phyloP scores from a whole-genome alignment of 2,113 vertebrate species.

The Dunckerocampus dactyliophorus region DNA sequence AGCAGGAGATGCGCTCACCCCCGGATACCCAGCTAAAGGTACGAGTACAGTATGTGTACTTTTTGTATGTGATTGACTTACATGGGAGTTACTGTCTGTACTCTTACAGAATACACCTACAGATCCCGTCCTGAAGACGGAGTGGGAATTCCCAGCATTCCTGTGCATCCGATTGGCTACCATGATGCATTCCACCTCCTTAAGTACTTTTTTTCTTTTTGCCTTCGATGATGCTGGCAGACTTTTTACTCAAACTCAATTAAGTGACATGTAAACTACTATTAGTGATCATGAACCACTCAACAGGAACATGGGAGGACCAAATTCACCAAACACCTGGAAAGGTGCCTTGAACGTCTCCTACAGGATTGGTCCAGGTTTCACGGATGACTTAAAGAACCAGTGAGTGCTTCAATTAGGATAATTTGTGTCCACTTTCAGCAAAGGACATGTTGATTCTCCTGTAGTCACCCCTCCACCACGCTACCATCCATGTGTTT shows the following conservation, averaged over 20 bases:
- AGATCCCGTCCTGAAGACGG: conserved; percentile 77
- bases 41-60: neutral
- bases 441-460: neutral
- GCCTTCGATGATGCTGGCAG: neutral
- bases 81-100: conserved; percentile 13
- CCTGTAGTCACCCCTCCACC: neutral
- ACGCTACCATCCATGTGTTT: conserved; percentile 4
- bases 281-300: conserved; percentile 14
- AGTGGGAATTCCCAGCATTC: conserved; percentile 88
- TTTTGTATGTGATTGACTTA: neutral
- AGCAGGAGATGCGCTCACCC: conserved; percentile 91
- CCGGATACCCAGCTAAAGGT: conserved; percentile 97
- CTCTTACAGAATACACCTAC: conserved; percentile 81
- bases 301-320: conserved; percentile 84
- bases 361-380: conserved; percentile 89
- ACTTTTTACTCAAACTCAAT: neutral
- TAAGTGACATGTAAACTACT: neutral
- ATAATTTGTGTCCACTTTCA: neutral
- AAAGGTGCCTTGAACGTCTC: conserved; percentile 84
- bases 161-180: conserved; percentile 92
- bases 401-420: conserved; percentile 66
- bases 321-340: conserved; percentile 80
- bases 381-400: conserved; percentile 57
- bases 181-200: conserved; percentile 83
- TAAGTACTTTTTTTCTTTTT: conserved; percentile 59